A percentile compares a stretch with the other conserved stretches of the same genome.
These are phyloP conservation scores for Troglohyphantes excavatus DNA, from an alignment of 2,888 invertebrate genomes.

Conservation along the genomic window DNA sequence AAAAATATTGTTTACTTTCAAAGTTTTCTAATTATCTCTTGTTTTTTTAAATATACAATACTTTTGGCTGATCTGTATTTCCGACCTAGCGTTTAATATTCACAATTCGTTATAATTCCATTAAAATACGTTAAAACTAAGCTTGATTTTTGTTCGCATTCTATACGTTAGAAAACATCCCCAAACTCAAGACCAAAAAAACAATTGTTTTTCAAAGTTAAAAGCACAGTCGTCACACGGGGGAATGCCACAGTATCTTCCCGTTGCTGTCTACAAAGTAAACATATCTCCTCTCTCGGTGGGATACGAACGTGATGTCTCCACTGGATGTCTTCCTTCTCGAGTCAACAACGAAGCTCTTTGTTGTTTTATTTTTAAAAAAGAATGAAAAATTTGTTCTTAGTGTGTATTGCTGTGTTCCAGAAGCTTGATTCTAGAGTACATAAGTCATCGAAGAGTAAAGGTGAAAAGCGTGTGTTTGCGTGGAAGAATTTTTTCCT, in stretches of 20 bases:
- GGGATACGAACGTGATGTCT: background rate
- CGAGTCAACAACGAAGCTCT: slow-evolving; percentile 4
- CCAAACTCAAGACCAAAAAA: background rate
- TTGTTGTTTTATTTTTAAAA: slow-evolving; percentile 12
- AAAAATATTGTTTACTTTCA: too few species aligned
- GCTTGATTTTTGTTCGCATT: too few species aligned
- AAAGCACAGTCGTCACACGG: background rate
- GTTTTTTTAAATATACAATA: too few species aligned
- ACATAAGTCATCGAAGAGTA: background rate
- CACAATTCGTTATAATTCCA: too few species aligned
- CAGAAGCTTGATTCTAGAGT: background rate
- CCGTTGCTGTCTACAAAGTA: background rate
- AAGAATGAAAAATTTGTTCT: background rate
- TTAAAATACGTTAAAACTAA: too few species aligned
- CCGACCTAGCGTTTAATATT: too few species aligned
- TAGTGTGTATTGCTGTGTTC: background rate
- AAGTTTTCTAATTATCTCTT: too few species aligned
- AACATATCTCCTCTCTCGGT: slow-evolving; percentile 25
- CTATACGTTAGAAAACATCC: too few species aligned
- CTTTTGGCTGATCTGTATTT: too few species aligned
- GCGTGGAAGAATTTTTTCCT: too few species aligned
- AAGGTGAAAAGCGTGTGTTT: background rate
- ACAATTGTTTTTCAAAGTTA: background rate
- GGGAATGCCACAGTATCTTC: background rate
- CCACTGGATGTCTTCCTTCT: slow-evolving; percentile 38